Evolutionary conservation across 2,113 vertebrate genomes (phyloP).

Genomic region (Channa maculata): DNA sequence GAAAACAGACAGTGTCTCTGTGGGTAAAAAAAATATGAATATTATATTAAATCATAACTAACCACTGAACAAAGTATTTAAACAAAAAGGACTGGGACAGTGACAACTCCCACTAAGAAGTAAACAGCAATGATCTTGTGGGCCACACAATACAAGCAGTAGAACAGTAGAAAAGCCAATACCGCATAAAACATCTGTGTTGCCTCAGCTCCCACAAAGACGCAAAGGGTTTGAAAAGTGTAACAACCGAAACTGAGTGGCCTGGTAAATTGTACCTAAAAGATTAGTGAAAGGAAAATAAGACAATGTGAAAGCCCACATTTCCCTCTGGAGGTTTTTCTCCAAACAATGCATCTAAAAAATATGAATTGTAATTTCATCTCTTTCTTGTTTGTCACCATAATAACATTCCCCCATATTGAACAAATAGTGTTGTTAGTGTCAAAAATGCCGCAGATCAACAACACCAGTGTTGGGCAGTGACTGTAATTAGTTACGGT

Average conservation of each 20-base stretch:
- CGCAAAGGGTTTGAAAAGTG: conserved; percentile 18
- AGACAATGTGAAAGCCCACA: background rate
- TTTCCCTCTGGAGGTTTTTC: too few relatives aligned
- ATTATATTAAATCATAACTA: conserved; percentile 1
- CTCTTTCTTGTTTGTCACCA: too few relatives aligned
- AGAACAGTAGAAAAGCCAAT: conserved; percentile 36
- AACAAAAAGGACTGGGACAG: background rate
- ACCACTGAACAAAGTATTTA: background rate
- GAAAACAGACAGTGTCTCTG: background rate
- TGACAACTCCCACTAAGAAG: background rate
- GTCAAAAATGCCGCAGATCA: background rate
- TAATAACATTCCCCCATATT: too few relatives aligned
- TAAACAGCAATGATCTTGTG: conserved; percentile 5
- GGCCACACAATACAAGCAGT: conserved; percentile 25
- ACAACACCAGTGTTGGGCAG: background rate
- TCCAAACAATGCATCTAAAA: too few relatives aligned
- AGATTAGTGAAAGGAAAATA: background rate
- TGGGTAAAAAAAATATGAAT: background rate
- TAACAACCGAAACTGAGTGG: conserved; percentile 13
- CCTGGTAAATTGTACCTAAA: background rate
- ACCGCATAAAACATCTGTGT: conserved; percentile 48
- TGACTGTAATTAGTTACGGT: too few relatives aligned
- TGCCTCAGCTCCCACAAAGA: conserved; percentile 30
- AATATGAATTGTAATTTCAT: too few relatives aligned
- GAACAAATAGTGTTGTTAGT: background rate